phyloP scores from a whole-genome alignment of 2,888 invertebrate genomes.

The Acleris cristana region DNA sequence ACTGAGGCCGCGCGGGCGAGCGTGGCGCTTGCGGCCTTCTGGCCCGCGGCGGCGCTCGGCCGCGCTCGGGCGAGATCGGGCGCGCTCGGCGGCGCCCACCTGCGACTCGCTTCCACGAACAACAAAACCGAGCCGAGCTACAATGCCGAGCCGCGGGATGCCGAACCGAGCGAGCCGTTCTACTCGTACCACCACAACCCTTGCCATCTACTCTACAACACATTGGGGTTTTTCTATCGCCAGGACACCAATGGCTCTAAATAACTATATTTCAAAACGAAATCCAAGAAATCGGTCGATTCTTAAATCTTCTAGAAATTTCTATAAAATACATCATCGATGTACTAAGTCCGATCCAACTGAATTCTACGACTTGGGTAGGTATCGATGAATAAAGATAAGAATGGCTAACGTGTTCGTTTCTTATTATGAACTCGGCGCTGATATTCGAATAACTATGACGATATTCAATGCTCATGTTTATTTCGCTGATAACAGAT shows the following conservation, averaged over 20 bases:
- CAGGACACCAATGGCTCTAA: too few species aligned
- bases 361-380: too few species aligned
- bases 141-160: constrained; percentile 56
- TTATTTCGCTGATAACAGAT: constrained; percentile 54
- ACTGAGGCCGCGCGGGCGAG: constrained; percentile 57
- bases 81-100: constrained; percentile 65
- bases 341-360: too few species aligned
- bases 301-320: too few species aligned
- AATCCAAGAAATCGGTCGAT: too few species aligned
- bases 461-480: neutral
- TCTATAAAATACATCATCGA: too few species aligned
- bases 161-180: neutral
- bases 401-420: too few species aligned
- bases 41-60: constrained; percentile 50
- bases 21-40: constrained; percentile 38
- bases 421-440: neutral
- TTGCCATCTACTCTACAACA: neutral
- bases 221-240: neutral
- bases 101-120: constrained; percentile 77
- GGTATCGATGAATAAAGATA: too few species aligned
- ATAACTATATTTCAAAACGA: too few species aligned
- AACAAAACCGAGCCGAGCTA: constrained; percentile 68
- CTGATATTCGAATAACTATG: neutral
- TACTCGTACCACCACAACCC: neutral
- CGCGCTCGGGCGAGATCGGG: constrained; percentile 36